Base-by-base conservation (phyloP, 2,888 invertebrate species). In the Trilocha varians region DNA sequence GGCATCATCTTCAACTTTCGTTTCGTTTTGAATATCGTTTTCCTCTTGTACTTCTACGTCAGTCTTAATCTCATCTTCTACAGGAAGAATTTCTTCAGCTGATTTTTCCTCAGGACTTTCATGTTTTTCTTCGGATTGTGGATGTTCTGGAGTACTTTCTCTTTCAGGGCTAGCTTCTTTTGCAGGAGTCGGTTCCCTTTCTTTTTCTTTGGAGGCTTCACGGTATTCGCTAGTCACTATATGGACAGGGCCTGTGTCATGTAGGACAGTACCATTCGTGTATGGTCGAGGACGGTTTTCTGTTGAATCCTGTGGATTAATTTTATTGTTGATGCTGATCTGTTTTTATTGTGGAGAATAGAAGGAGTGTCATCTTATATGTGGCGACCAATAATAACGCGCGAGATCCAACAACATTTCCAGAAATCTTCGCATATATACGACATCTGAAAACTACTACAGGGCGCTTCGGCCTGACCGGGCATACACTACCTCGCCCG, bases 251-350 rank as follows among this genome's bases (percentile, higher is more conserved):
- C 79, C 77, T 50, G 68, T 72, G 46, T 75, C 75, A 43, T 72
- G 70, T 33, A 78, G 52, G 16, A 85, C 64, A 45, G 77, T 78
- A 34, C 86, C 86, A 48, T 86, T 86, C 4, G 83, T 82, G 53
- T 79, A 78, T 0, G 83, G 78, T 53, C 78, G 83, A 66, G 78
- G 59, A 40, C 68, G 57, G 41, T 70, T 77, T 70, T 79, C 84
- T 72, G 73, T 78, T 62, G 65, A 64, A 55, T 83, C 83, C 83
- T 83, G 68, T 13, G 53, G 54, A 35, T 13, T 5, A 36, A 41
- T 15, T 25, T 11, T 25, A 25, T 11, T 3, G n/a, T 25, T 25
- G 25, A 25, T 9, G 11, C 25, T 25, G 11, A 4, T 2, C 25
- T 11, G 6, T 9, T 9, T 1, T 25, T 11, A 25, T 25, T 9